These are phyloP conservation scores for Leptinotarsa defecta DNA, from an alignment of 1,140 invertebrate species.

Conservation along the genomic window DNA sequence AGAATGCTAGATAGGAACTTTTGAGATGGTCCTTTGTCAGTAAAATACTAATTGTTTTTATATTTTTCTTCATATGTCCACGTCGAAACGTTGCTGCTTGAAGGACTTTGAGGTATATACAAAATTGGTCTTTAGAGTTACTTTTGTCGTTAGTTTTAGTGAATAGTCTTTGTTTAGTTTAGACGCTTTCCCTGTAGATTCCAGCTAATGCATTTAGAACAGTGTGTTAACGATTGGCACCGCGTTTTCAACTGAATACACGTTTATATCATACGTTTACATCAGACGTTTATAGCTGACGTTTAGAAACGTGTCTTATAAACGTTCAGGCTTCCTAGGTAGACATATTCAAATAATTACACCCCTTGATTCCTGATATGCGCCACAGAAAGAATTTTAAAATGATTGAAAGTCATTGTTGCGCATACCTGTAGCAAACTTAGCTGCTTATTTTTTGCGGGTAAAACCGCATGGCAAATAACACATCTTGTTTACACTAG, in stretches of 20 bases:
- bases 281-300: background rate
- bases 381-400: background rate
- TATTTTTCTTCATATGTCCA: constrained; percentile 63
- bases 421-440: constrained; percentile 40
- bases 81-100: constrained; percentile 56
- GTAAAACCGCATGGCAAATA: constrained; percentile 51
- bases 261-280: constrained; percentile 7
- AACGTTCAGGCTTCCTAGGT: constrained; percentile 2
- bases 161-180: constrained; percentile 59
- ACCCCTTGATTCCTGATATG: background rate
- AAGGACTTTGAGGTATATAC: constrained; percentile 77
- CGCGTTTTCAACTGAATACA: background rate
- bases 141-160: constrained; percentile 58
- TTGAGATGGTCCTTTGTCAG: constrained; percentile 91
- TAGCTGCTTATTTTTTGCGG: constrained; percentile 48
- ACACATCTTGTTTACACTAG: constrained; percentile 44
- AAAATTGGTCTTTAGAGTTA: constrained; percentile 52
- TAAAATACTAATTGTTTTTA: constrained; percentile 47
- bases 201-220: constrained; percentile 34
- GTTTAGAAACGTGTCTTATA: constrained; percentile 14
- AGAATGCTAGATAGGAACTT: constrained; percentile 75
- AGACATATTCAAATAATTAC: background rate
- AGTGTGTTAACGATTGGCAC: constrained; percentile 20
- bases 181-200: constrained; percentile 63
- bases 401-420: constrained; percentile 11